phyloP scores from a whole-genome alignment of 2,113 vertebrate species.

The Colossoma macropomum region DNA sequence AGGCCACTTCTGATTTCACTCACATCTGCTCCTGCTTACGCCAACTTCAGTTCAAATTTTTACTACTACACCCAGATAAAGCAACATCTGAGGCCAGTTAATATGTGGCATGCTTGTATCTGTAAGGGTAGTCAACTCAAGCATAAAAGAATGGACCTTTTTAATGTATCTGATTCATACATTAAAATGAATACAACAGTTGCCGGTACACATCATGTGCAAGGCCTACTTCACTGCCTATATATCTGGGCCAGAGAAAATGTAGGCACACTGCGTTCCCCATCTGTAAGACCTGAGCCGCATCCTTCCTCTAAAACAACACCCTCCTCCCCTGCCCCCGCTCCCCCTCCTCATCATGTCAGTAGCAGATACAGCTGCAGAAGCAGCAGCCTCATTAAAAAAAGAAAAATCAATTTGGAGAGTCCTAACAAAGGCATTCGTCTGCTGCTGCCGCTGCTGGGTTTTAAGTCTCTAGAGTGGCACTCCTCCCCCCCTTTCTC shows the following conservation, averaged over 20 bases:
- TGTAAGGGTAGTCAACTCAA: slow-evolving; percentile 8
- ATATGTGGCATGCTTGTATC: background rate
- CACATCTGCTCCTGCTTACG: slow-evolving; percentile 53
- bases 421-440: slow-evolving; percentile 66
- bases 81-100: slow-evolving; percentile 10
- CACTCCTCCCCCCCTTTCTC: slow-evolving; percentile 40
- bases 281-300: slow-evolving; percentile 18
- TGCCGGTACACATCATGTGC: background rate
- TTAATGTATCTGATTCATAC: background rate
- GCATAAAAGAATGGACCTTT: background rate
- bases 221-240: background rate
- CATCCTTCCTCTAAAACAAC: slow-evolving; percentile 39
- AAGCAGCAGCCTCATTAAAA: slow-evolving; percentile 74
- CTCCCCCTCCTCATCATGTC: slow-evolving; percentile 45
- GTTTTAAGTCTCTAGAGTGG: slow-evolving; percentile 72
- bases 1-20: slow-evolving; percentile 34
- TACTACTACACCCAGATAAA: slow-evolving; percentile 7
- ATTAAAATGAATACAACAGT: background rate
- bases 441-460: slow-evolving; percentile 68
- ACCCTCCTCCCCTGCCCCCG: slow-evolving; percentile 10
- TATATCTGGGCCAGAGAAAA: slow-evolving; percentile 31
- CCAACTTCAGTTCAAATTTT: slow-evolving; percentile 14
- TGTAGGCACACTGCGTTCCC: background rate
- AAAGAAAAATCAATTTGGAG: slow-evolving; percentile 80
- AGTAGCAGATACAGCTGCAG: slow-evolving; percentile 60